Evolutionary conservation across 2,113 vertebrate species (phyloP), one percentile per base, ranked within the genome.

Genomic region (Hypocryptadius cinnamomeus): DNA sequence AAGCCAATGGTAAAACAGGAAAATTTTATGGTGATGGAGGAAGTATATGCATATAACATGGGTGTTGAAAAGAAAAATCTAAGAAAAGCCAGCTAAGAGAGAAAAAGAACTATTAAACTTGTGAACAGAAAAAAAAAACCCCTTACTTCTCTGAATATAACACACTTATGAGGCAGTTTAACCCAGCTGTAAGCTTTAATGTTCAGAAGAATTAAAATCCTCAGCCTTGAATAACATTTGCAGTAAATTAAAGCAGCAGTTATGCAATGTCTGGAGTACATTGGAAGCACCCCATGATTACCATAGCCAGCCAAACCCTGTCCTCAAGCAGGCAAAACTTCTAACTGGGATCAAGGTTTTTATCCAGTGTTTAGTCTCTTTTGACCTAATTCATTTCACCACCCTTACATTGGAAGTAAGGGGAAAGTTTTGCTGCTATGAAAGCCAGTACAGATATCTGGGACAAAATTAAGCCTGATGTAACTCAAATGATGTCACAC

Each of bases 211-310:
- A 90, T 92, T 74, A 91, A 91, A 92, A 89, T 60, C 44, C 47
- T 94, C 64, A 87, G 56, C 60, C 70, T 70, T 79, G 71, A 83
- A 70, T 80, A 94, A 66, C 71, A 92, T 73, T 92, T 0, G 0
- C 82, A 87, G 51, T 68, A 94, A 94, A 80, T 92, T 66, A 93
- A 91, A 66, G 30, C 0, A 0, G 31, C 42, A 87, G 79, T 96
- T 95, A 73, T 85, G 89, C 91, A 96, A 93, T 42, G 74, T 79
- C 94, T 93, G 71, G 44, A 94, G 54, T 31, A 73, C 39, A 18
- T 30, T 3, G 3, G 60, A 95, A 89, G 57, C 53, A 90, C 57
- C 69, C 84, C 80, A 57, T 53, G 86, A 90, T 61, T 84, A 84
- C 45, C 48, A 68, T 3, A 56, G 83, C 22, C 64, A 73, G 93